phyloP scores from a whole-genome alignment of 2,888 invertebrate species.

The Rotaria sp. region DNA sequence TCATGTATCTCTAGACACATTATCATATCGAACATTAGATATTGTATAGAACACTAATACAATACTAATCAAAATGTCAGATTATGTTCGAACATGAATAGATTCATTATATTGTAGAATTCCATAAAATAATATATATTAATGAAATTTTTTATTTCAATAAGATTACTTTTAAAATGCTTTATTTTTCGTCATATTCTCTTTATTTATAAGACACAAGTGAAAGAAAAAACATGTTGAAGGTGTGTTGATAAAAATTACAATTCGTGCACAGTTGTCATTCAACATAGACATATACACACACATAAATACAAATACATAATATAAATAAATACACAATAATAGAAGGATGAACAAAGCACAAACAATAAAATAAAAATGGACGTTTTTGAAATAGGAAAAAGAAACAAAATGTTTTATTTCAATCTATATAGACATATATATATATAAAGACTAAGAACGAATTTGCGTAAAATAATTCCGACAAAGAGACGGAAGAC shows the following conservation, averaged over 20 bases:
- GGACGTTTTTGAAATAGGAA: neutral
- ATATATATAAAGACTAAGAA: neutral
- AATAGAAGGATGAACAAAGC: slow-evolving; percentile 5
- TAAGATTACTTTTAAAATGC: neutral
- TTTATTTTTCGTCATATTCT: neutral
- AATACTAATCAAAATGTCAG: no score
- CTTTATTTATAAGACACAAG: neutral
- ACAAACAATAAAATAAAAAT: neutral
- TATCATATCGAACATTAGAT: no score
- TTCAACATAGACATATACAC: neutral
- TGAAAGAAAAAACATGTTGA: neutral
- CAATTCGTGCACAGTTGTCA: neutral
- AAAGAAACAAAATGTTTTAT: neutral
- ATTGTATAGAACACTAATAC: no score
- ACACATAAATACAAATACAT: neutral
- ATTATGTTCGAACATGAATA: no score
- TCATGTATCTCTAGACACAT: no score
- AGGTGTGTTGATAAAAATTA: neutral
- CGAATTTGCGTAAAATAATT: neutral
- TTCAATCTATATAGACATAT: neutral
- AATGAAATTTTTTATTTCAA: no score
- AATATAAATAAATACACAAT: neutral
- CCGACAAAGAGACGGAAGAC: neutral
- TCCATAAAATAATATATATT: no score
- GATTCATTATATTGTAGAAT: no score